Conservation (phyloP, 2,113 vertebrate species). For the Talpa occidentalis region DNA sequence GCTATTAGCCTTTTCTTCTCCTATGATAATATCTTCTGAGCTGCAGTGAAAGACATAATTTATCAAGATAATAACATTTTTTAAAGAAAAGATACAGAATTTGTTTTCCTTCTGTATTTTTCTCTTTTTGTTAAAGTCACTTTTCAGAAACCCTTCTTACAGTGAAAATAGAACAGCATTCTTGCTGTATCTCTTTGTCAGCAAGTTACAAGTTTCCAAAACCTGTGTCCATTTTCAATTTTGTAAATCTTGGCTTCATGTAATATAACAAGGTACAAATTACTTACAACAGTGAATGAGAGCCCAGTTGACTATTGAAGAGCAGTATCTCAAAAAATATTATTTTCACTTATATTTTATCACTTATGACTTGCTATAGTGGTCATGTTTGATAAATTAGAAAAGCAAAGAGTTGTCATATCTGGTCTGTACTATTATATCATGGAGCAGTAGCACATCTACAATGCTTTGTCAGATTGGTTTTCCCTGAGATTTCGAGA, state of each 20-base stretch:
- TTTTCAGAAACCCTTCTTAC: background rate
- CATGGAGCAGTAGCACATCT: background rate
- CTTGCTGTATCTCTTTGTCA: background rate
- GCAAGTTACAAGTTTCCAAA: slow-evolving; percentile 7
- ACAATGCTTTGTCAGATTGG: background rate
- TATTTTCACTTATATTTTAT: slow-evolving; percentile 3
- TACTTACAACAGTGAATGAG: background rate
- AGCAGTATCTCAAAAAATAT: slow-evolving; percentile 7
- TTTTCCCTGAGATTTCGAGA: background rate
- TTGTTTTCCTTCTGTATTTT: background rate
- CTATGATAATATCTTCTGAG: background rate
- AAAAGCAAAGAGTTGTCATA: background rate
- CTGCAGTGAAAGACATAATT: background rate
- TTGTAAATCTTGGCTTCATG: background rate
- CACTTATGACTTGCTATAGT: background rate
- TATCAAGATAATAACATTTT: background rate
- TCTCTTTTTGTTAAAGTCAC: background rate
- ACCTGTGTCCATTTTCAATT: background rate
- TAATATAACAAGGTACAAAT: background rate
- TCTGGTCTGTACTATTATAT: background rate
- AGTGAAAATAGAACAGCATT: background rate
- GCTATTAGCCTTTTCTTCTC: background rate
- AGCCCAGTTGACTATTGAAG: background rate
- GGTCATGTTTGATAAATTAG: background rate
- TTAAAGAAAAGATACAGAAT: background rate